Evolutionary conservation across 2,888 invertebrate species (phyloP), one percentile per base, ranked within the genome.

Genomic region (Eilema griseolum): DNA sequence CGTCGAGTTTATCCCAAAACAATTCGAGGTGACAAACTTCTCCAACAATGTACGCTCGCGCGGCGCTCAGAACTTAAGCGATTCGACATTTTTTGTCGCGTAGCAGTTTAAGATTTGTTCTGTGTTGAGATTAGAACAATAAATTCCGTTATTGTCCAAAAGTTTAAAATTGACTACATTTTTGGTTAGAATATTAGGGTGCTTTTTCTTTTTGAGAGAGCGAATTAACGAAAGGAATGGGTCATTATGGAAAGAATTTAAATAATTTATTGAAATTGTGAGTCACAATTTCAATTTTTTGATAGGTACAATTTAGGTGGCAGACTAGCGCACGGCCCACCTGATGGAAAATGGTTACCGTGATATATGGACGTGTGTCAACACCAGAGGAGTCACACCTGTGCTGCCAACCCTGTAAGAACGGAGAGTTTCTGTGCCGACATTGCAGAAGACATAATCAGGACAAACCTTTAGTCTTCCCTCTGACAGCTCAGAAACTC

Each of bases 21-120:
- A 83, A 82, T 83, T 80, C 73, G 79, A 83, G 83, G 83, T 84
- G 87, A 84, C 81, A 79, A 86, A 85, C 80, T 85, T 87, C 74
- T 75, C 78, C 78, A 84, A 82, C 82, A 83, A 84, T 86, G 84
- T 82, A 80, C 78, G 65, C 74, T 80, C 69, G 57, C 26, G 52
- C 28, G 68, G 73, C 78, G 69, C 66, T 52, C 72, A 68, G 68
- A 82, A 81, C 73, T 81, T 76, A 52, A 68, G 78, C 74, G 79
- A 79, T 81, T 79, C 76, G 74, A 71, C 62, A 65, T 80, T 81
- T 81, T 81, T 80, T 80, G 67, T 77, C 65, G 63, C 69, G 67
- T 31, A 61, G 76, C 72, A 72, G 69, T 77, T 81, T 71, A 72
- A 72, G 72, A 79, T 70, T 70, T 70, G 73, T 73, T 67, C 71